phyloP scores from a whole-genome alignment of 2,888 invertebrate species.

The Zaprionus obscuricornis region DNA sequence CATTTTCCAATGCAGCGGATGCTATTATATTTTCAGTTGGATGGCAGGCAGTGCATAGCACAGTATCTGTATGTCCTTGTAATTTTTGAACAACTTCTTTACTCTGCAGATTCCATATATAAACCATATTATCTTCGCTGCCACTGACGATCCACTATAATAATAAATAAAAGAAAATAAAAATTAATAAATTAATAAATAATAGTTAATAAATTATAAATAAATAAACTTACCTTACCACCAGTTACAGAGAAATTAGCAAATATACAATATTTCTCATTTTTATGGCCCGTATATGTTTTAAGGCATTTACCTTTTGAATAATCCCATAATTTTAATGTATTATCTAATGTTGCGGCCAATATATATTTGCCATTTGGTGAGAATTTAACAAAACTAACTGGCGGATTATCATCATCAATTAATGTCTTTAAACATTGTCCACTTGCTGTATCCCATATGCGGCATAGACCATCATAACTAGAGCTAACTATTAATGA shows the following conservation, averaged over 20 bases:
- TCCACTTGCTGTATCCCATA: conserved; percentile 99
- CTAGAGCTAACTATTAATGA: conserved; percentile 99
- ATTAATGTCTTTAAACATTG: conserved; percentile 99
- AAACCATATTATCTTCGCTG: conserved; percentile 99
- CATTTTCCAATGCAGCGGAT: conserved; percentile 98
- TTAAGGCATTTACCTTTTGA: conserved; percentile 99
- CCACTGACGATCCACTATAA: conserved; percentile 99
- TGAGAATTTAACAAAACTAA: conserved; percentile 99
- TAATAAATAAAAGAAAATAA: background rate
- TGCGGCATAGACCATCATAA: conserved; percentile 99
- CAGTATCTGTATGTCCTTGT: conserved; percentile 97
- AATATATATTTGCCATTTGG: conserved; percentile 99
- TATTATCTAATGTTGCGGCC: conserved; percentile 99
- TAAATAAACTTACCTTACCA: conserved; percentile 90
- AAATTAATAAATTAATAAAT: background rate
- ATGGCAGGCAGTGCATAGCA: conserved; percentile 99
- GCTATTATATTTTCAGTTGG: conserved; percentile 99
- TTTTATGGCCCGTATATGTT: conserved; percentile 98
- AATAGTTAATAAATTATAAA: background rate
- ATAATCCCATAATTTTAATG: conserved; percentile 99
- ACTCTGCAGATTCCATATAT: conserved; percentile 99
- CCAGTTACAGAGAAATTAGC: conserved; percentile 99
- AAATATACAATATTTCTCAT: conserved; percentile 99
- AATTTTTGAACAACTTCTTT: conserved; percentile 99
- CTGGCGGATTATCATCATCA: conserved; percentile 99